These are phyloP conservation scores for Python bivittatus DNA, from an alignment of 2,113 vertebrate genomes.

Conservation along the genomic window DNA sequence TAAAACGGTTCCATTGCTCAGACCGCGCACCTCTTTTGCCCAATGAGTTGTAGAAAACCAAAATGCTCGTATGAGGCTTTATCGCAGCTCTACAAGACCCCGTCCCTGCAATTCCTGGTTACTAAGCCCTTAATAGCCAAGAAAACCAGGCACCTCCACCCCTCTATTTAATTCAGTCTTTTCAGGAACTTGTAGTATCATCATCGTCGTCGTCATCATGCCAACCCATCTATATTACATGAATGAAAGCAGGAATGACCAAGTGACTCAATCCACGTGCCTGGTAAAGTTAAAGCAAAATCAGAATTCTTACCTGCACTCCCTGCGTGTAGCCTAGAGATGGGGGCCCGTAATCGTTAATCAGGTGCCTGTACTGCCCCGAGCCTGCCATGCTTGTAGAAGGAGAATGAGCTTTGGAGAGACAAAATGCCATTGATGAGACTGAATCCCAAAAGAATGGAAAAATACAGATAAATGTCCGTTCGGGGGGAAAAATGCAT, in stretches of 20 bases:
- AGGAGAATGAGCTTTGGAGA: constrained; percentile 83
- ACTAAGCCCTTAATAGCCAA: not conserved
- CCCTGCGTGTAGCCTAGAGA: constrained; percentile 96
- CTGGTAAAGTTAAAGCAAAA: not conserved
- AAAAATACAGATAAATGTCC: not conserved
- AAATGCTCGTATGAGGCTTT: too few relatives aligned
- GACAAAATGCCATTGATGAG: not conserved
- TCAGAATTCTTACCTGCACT: constrained; percentile 48
- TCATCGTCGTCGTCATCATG: not conserved
- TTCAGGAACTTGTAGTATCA: not conserved
- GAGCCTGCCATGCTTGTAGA: constrained; percentile 89
- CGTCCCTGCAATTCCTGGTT: too few relatives aligned
- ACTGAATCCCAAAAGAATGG: constrained; percentile 41
- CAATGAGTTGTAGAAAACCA: too few relatives aligned
- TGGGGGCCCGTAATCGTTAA: constrained; percentile 95
- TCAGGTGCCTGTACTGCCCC: constrained; percentile 89
- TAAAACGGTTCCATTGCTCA: too few relatives aligned
- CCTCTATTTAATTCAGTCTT: not conserved
- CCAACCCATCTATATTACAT: not conserved
- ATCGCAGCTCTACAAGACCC: too few relatives aligned
- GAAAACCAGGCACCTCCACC: not conserved
- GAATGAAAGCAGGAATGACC: not conserved
- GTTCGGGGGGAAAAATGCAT: not conserved
- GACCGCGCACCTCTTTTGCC: too few relatives aligned
- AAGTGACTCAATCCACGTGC: not conserved